Conservation (phyloP, 2,888 invertebrate genomes). For the Galerucella nymphaeae region DNA sequence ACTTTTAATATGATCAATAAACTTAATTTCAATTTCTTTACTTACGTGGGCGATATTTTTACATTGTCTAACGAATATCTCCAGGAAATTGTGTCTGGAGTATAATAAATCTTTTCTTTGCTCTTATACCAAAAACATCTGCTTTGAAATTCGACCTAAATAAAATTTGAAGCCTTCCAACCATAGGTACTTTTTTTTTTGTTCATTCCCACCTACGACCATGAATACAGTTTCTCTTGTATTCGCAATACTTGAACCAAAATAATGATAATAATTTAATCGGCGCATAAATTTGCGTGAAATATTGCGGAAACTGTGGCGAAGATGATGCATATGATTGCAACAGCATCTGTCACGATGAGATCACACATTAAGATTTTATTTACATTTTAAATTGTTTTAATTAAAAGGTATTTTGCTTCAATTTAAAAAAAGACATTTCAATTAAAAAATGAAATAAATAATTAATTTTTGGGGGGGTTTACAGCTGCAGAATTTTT, state of each 20-base stretch:
- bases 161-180: neutral
- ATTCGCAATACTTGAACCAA: constrained; percentile 26
- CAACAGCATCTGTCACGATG: constrained; percentile 50
- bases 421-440: too few relatives aligned
- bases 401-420: too few relatives aligned
- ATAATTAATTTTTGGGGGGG: too few relatives aligned
- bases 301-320: constrained; percentile 38
- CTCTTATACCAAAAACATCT: too few relatives aligned
- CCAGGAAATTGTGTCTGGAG: too few relatives aligned
- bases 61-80: too few relatives aligned
- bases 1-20: neutral
- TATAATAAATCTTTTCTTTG: too few relatives aligned
- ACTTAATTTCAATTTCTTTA: neutral
- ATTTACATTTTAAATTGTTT: too few relatives aligned
- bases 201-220: constrained; percentile 5
- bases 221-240: constrained; percentile 1
- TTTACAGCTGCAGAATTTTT: too few relatives aligned
- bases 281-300: constrained; percentile 31
- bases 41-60: neutral
- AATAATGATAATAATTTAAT: neutral
- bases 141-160: neutral
- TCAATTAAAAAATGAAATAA: too few relatives aligned
- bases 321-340: constrained; percentile 40
- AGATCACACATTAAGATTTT: constrained; percentile 38
- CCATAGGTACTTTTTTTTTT: neutral